These are phyloP conservation scores for Diadophis punctatus DNA, from an alignment of 2,113 vertebrate genomes.

Conservation along the genomic window DNA sequence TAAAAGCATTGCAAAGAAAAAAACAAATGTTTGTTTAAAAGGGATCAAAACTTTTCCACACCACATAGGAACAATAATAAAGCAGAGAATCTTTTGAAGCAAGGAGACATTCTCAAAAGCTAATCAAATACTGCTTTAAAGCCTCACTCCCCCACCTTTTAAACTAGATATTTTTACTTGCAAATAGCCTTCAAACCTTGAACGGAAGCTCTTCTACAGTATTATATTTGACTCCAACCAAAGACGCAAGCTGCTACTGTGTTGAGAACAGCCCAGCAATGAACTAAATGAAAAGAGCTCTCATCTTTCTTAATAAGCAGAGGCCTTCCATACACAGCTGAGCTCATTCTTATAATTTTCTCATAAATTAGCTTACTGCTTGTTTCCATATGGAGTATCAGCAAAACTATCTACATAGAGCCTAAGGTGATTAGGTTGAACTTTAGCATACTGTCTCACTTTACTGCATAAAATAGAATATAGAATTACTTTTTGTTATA, in stretches of 20 bases:
- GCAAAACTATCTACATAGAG: neutral
- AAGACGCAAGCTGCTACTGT: slow-evolving; percentile 19
- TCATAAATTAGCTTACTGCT: neutral
- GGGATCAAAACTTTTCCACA: neutral
- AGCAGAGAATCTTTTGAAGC: slow-evolving; percentile 11
- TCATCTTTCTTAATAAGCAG: slow-evolving; percentile 42
- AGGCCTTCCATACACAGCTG: slow-evolving; percentile 55
- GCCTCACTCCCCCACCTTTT: neutral
- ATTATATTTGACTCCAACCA: slow-evolving; percentile 5
- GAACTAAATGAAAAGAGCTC: accelerated
- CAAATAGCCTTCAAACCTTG: neutral
- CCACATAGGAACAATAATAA: neutral
- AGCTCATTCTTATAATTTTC: slow-evolving; percentile 17
- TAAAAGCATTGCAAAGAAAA: neutral
- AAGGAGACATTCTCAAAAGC: neutral
- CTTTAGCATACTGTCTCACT: neutral
- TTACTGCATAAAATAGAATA: neutral
- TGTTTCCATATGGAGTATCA: neutral
- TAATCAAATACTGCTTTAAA: neutral
- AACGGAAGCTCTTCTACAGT: neutral
- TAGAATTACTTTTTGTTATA: neutral
- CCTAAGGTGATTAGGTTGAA: neutral
- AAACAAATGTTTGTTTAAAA: neutral
- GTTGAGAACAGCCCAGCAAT: slow-evolving; percentile 31
- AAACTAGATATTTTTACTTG: neutral